Evolutionary conservation across 2,888 invertebrate genomes (phyloP).

Genomic region (Trachelus iudaicus): DNA sequence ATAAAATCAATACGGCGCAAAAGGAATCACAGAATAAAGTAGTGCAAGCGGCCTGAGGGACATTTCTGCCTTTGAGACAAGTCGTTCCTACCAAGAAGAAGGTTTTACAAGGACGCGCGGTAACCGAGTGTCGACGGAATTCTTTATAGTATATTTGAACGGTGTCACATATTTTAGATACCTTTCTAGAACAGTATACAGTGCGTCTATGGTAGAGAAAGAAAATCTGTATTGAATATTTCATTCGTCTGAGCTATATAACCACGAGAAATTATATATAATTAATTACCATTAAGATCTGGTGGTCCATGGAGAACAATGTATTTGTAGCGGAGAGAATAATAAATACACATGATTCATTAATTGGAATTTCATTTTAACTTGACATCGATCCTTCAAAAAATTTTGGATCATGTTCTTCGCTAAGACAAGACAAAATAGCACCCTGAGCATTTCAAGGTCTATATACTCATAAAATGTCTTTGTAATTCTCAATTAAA

Average conservation of each 20-base stretch:
- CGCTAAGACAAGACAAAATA: neutral
- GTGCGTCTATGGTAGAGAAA: neutral
- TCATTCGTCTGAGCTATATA: neutral
- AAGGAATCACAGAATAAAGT: slow-evolving; percentile 69
- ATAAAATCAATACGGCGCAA: slow-evolving; percentile 96
- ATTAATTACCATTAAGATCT: neutral
- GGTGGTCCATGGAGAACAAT: neutral
- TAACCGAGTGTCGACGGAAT: neutral
- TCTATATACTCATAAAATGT: neutral
- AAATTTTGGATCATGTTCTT: neutral
- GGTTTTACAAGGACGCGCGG: neutral
- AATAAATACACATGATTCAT: slow-evolving; percentile 11
- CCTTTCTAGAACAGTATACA: neutral
- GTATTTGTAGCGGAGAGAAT: slow-evolving; percentile 4
- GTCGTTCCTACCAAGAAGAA: neutral
- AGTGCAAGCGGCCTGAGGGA: slow-evolving; percentile 56
- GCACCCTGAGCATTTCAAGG: neutral
- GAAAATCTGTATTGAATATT: neutral
- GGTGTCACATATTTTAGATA: neutral
- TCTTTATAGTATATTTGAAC: neutral
- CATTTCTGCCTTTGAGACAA: neutral
- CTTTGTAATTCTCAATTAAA: neutral
- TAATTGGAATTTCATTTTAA: slow-evolving; percentile 9
- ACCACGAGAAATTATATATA: neutral
- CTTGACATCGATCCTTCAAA: neutral